Conservation (phyloP, 2,797 vertebrate genomes). For the Sebastes wilsoni region DNA sequence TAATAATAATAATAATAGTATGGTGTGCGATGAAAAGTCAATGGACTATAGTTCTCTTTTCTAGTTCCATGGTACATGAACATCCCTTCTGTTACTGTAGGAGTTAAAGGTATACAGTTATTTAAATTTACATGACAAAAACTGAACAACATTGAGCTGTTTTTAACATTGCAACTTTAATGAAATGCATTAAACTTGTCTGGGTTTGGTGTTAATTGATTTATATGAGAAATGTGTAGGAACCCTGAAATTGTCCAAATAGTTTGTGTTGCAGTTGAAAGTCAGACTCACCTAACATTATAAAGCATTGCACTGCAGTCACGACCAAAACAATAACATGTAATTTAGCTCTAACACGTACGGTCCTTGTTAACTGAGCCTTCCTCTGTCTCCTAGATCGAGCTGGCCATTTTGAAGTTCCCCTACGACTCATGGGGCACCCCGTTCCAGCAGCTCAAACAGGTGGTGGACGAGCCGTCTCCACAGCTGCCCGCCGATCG, state of each 20-base stretch:
- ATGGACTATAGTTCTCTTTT: too few relatives aligned
- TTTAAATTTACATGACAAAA: too few relatives aligned
- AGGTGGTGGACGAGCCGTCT: constrained; percentile 97
- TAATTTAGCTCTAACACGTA: not conserved
- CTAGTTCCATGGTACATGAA: too few relatives aligned
- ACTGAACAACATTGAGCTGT: too few relatives aligned
- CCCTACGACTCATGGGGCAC: constrained; percentile 98
- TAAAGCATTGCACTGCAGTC: not conserved
- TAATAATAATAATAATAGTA: too few relatives aligned
- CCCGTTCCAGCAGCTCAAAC: constrained; percentile 98
- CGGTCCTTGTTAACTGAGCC: not conserved
- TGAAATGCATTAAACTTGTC: too few relatives aligned
- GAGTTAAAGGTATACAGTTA: too few relatives aligned
- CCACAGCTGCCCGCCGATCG: constrained; percentile 92
- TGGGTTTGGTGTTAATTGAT: too few relatives aligned
- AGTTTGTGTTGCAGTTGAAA: not conserved
- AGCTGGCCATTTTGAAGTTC: constrained; percentile 96
- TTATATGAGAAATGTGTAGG: too few relatives aligned
- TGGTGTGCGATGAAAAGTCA: too few relatives aligned
- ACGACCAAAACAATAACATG: not conserved
- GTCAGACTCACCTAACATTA: not conserved
- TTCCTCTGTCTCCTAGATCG: constrained; percentile 82
- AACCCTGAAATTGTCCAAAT: not conserved
- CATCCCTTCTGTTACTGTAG: too few relatives aligned
- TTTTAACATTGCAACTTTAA: too few relatives aligned